Percentiles rank a stretch among this genome's conserved stretches.
These are phyloP conservation scores for Clarias platycephalus DNA, from an alignment of 2,797 vertebrate genomes.

Conservation along the genomic window DNA sequence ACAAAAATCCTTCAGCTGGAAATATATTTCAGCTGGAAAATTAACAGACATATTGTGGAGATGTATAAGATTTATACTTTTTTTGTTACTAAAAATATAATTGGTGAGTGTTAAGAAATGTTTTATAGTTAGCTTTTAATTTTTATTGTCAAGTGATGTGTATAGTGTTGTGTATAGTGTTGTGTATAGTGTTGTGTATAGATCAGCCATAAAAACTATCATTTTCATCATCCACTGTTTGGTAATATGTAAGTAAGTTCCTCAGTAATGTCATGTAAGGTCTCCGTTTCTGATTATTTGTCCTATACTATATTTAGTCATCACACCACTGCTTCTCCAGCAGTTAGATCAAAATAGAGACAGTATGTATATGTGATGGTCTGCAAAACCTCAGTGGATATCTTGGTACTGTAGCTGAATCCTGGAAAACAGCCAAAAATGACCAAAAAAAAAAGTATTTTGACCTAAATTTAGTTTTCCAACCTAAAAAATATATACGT, in stretches of 20 bases:
- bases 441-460: not conserved
- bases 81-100: no score
- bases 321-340: not conserved
- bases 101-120: not conserved
- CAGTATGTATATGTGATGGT: not conserved
- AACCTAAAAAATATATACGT: not conserved
- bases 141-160: not conserved
- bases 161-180: not conserved
- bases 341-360: not conserved
- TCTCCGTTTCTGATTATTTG: not conserved
- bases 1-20: no score
- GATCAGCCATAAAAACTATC: not conserved
- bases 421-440: not conserved
- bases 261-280: not conserved
- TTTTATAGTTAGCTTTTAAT: not conserved
- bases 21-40: no score
- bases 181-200: not conserved
- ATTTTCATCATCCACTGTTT: not conserved
- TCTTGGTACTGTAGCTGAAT: not conserved
- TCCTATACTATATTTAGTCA: not conserved
- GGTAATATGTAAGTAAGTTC: not conserved
- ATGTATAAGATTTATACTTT: no score
- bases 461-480: not conserved
- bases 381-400: not conserved
- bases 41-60: no score